These are phyloP conservation scores for Diachrysia chrysitis DNA, from an alignment of 2,888 invertebrate genomes.

Conservation along the genomic window DNA sequence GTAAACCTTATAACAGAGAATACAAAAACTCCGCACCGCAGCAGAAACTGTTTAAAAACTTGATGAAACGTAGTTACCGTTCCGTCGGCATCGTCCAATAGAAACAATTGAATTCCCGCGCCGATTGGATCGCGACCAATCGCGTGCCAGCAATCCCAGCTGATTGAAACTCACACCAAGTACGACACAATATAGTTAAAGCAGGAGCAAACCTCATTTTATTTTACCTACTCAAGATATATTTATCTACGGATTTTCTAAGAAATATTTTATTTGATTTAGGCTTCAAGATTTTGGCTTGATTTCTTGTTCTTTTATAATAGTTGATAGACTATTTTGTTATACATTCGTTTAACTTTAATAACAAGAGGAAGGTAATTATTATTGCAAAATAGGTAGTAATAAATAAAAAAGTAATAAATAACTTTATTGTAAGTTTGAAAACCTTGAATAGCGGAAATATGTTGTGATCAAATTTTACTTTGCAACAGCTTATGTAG, in stretches of 20 bases:
- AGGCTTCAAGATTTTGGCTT: not conserved
- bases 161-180: slow-evolving; percentile 49
- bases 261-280: not conserved
- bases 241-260: not conserved
- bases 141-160: slow-evolving; percentile 37
- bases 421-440: too few species aligned
- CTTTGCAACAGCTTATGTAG: too few species aligned
- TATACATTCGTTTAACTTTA: too few species aligned
- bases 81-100: slow-evolving; percentile 9
- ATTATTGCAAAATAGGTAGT: too few species aligned
- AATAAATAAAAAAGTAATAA: too few species aligned
- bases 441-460: too few species aligned
- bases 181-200: slow-evolving; percentile 35
- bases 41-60: not conserved
- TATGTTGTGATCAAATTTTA: too few species aligned
- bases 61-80: slow-evolving; percentile 27
- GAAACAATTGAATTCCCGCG: slow-evolving; percentile 45
- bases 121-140: slow-evolving; percentile 45
- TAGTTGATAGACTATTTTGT: too few species aligned
- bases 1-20: too few species aligned
- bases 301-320: not conserved
- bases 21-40: not conserved
- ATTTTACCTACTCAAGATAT: slow-evolving; percentile 16
- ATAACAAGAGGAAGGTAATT: too few species aligned
- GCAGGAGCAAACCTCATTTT: slow-evolving; percentile 16